Conservation (phyloP, 2,797 vertebrate species). For the Myiotriccus ornatus region DNA sequence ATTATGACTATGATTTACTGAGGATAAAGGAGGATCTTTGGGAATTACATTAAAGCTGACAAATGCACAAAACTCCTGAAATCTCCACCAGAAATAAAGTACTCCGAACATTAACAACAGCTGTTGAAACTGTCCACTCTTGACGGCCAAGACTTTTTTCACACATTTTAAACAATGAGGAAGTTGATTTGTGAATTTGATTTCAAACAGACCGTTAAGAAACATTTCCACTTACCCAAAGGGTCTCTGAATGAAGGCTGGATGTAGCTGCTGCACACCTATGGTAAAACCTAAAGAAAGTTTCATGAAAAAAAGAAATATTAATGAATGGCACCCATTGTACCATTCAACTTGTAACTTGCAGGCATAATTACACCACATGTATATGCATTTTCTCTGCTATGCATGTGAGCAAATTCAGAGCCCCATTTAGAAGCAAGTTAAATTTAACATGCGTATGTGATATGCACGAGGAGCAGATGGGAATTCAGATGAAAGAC, state of each 20-base stretch:
- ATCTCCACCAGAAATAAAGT: constrained; percentile 32
- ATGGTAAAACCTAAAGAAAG: constrained; percentile 85
- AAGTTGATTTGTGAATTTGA: not conserved
- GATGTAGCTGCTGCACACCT: constrained; percentile 93
- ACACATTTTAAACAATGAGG: constrained; percentile 13
- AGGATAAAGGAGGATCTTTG: constrained; percentile 29
- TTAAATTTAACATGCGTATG: not conserved
- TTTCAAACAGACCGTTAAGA: not conserved
- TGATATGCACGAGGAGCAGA: not conserved
- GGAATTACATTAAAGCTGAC: constrained; percentile 46
- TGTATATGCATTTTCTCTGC: not conserved
- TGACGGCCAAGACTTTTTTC: not conserved
- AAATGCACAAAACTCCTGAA: constrained; percentile 15
- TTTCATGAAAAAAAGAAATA: not conserved
- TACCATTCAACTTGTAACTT: rapidly evolving
- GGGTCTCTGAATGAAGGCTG: constrained; percentile 92
- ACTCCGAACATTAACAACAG: not conserved
- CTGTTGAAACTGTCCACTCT: constrained; percentile 9
- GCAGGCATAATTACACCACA: not conserved
- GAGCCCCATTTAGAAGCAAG: not conserved
- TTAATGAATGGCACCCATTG: not conserved
- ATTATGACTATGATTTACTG: constrained; percentile 34
- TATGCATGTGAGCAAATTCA: not conserved
- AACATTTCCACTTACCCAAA: constrained; percentile 87
- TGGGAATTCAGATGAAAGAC: constrained; percentile 5